phyloP scores from a whole-genome alignment of 2,113 vertebrate species.

The Microcebus ravelobensis region DNA sequence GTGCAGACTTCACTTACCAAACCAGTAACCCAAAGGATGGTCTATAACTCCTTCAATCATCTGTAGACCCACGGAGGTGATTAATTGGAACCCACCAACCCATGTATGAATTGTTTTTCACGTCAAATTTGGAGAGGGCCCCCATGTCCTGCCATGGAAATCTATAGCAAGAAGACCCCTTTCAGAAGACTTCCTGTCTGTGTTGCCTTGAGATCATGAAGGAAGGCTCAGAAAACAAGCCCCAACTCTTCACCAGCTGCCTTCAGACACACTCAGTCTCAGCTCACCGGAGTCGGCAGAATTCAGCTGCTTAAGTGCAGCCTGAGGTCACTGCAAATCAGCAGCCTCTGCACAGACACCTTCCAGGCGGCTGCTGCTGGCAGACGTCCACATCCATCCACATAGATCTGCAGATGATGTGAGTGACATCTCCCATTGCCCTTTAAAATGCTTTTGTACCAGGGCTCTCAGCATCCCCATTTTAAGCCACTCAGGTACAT shows the following conservation, averaged over 20 bases:
- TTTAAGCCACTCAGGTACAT: slow-evolving; percentile 77
- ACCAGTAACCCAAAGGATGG: background rate
- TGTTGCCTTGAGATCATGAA: slow-evolving; percentile 45
- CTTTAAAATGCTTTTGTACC: slow-evolving; percentile 74
- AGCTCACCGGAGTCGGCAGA: slow-evolving; percentile 76
- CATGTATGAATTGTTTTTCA: background rate
- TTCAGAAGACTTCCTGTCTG: slow-evolving; percentile 12
- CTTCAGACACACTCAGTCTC: slow-evolving; percentile 76
- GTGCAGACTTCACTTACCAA: background rate
- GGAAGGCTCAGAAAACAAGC: slow-evolving; percentile 65
- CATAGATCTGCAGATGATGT: slow-evolving; percentile 74
- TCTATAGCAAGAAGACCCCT: slow-evolving; percentile 36
- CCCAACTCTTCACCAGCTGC: slow-evolving; percentile 70
- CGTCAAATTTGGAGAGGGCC: background rate
- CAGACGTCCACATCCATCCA: slow-evolving; percentile 81
- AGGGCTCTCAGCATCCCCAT: slow-evolving; percentile 78
- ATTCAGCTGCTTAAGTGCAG: slow-evolving; percentile 78
- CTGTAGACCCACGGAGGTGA: background rate
- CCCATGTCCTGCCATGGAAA: background rate
- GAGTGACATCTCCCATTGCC: slow-evolving; percentile 81
- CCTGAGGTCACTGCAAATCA: slow-evolving; percentile 82
- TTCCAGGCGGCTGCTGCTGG: slow-evolving; percentile 83
- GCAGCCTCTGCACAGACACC: slow-evolving; percentile 80
- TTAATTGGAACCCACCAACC: background rate
- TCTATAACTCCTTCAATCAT: background rate